phyloP scores from a whole-genome alignment of 2,888 invertebrate genomes.

The Mycalesis mineus region DNA sequence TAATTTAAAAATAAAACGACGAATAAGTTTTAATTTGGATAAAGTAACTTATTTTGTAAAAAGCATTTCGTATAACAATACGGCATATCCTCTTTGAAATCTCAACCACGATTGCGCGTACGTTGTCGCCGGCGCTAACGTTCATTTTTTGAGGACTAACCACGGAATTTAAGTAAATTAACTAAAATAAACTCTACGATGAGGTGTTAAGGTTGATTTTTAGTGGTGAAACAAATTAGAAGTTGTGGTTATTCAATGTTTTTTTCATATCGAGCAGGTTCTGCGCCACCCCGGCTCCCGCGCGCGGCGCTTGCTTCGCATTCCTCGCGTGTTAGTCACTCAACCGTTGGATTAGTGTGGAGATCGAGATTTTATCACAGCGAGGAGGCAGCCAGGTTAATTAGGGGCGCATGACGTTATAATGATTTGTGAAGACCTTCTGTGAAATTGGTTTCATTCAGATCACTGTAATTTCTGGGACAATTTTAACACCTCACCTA shows the following conservation, averaged over 20 bases:
- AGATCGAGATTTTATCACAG: conserved; percentile 56
- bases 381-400: conserved; percentile 44
- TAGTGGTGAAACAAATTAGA: neutral
- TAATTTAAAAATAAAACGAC: too few relatives aligned
- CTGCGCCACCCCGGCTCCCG: conserved; percentile 34
- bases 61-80: conserved; percentile 8
- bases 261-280: conserved; percentile 33
- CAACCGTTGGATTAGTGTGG: conserved; percentile 42
- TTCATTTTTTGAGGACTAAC: conserved; percentile 23
- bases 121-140: conserved; percentile 37
- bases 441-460: conserved; percentile 42
- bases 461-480: conserved; percentile 9
- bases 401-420: conserved; percentile 49
- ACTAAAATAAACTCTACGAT: conserved; percentile 4
- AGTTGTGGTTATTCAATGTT: conserved; percentile 26
- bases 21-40: too few relatives aligned
- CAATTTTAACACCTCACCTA: neutral
- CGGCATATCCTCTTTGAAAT: conserved; percentile 30
- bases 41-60: too few relatives aligned
- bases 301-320: conserved; percentile 31
- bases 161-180: neutral
- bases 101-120: conserved; percentile 31
- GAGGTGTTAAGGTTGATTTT: conserved; percentile 12
- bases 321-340: conserved; percentile 40
- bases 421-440: conserved; percentile 52